Evolutionary conservation across 1,140 invertebrate species (phyloP).

Genomic region (Aphaenogaster rudis): DNA sequence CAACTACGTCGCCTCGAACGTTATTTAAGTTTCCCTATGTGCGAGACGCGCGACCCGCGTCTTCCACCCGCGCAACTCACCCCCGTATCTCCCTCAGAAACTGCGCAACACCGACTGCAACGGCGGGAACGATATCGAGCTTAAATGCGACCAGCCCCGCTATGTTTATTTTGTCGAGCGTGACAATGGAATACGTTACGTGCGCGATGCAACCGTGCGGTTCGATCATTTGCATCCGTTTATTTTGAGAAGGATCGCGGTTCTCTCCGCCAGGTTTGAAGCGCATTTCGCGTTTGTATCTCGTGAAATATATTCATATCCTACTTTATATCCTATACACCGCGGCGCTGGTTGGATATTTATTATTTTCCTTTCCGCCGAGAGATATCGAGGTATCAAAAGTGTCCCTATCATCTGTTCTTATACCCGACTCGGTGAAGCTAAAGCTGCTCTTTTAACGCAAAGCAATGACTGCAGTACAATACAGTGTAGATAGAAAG

Average conservation of each 20-base stretch:
- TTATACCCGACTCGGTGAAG: not conserved
- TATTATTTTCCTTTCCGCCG: slow-evolving; percentile 30
- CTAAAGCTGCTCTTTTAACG: not conserved
- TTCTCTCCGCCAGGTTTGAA: slow-evolving; percentile 16
- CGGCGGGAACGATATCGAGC: slow-evolving; percentile 35
- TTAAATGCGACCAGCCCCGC: slow-evolving; percentile 41
- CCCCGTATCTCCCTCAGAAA: not conserved
- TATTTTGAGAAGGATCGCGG: slow-evolving; percentile 60
- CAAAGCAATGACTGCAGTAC: not conserved
- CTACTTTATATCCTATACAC: slow-evolving; percentile 30
- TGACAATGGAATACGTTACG: slow-evolving; percentile 58
- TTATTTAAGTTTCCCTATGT: slow-evolving; percentile 28
- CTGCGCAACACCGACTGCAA: not conserved
- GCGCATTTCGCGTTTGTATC: slow-evolving; percentile 40
- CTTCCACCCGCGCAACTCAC: not conserved
- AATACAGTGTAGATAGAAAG: not conserved
- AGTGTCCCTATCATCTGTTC: slow-evolving; percentile 15
- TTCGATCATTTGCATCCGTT: slow-evolving; percentile 63
- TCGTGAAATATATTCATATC: slow-evolving; percentile 58
- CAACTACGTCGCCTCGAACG: not conserved
- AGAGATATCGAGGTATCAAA: slow-evolving; percentile 28
- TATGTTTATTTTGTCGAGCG: slow-evolving; percentile 56
- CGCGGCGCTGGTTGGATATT: slow-evolving; percentile 28
- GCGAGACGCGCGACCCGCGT: not conserved
- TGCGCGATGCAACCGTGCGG: slow-evolving; percentile 49